Evolutionary conservation across 2,797 vertebrate species (phyloP).

Genomic region (Micropoecilia bifurca): DNA sequence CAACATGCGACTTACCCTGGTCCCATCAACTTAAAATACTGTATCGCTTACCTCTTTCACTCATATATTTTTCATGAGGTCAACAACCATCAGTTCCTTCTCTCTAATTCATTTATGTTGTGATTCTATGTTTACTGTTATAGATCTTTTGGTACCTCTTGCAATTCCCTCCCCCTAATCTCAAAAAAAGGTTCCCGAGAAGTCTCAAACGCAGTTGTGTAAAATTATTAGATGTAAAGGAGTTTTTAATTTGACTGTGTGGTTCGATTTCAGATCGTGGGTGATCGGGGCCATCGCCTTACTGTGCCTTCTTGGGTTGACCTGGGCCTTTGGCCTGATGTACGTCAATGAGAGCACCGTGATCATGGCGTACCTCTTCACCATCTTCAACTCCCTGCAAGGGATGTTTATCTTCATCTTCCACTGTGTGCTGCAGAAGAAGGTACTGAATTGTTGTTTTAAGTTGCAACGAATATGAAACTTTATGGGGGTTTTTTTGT

Average conservation of each 20-base stretch:
- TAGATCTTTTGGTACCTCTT: not conserved
- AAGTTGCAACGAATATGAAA: not conserved
- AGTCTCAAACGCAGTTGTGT: not conserved
- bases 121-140: conserved; percentile 3
- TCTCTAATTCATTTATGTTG: conserved; percentile 27
- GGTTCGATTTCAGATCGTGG: conserved; percentile 88
- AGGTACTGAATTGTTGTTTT: conserved; percentile 79
- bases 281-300: conserved; percentile 97
- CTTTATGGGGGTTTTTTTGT: not conserved
- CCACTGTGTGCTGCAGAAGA: conserved; percentile 99
- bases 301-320: conserved; percentile 95
- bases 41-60: conserved; percentile 11
- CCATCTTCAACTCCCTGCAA: conserved; percentile 99
- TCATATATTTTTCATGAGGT: not conserved
- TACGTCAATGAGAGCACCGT: conserved; percentile 99
- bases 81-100: conserved; percentile 56
- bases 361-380: conserved; percentile 99
- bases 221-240: not conserved
- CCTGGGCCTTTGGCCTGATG: conserved; percentile 99
- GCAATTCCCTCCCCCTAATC: not conserved
- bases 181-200: not conserved
- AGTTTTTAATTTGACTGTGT: not conserved
- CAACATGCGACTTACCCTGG: conserved; percentile 20
- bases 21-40: conserved; percentile 35
- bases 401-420: conserved; percentile 99